Percentiles rank a stretch among this genome's conserved stretches.
These are phyloP conservation scores for Sarcoramphus papa DNA, from an alignment of 2,797 vertebrate species.

Conservation along the genomic window DNA sequence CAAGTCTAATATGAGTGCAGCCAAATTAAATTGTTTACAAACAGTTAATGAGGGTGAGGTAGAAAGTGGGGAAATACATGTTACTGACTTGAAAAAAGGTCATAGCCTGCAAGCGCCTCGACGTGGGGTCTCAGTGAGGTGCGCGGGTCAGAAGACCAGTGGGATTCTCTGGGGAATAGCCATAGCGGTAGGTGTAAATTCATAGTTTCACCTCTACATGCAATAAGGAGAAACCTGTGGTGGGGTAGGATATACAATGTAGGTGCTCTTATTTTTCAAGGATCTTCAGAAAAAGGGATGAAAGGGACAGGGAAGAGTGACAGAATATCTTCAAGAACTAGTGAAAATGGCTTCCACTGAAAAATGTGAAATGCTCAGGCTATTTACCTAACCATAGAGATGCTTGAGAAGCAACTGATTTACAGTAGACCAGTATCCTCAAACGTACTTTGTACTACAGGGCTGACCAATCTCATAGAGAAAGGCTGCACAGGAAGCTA, in stretches of 20 bases:
- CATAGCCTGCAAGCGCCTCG: neutral
- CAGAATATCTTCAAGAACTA: neutral
- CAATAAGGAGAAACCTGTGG: neutral
- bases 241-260: neutral
- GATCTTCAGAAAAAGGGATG: neutral
- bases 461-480: neutral
- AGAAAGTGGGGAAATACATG: neutral
- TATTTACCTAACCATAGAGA: neutral
- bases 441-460: neutral
- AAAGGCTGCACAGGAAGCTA: neutral
- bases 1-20: neutral
- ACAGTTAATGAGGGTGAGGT: neutral
- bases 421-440: neutral
- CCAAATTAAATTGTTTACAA: neutral
- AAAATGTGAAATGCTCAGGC: neutral
- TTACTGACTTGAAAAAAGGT: neutral
- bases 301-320: neutral
- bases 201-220: neutral
- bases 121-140: neutral
- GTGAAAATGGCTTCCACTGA: neutral
- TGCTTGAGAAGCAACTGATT: neutral
- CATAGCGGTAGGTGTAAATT: neutral
- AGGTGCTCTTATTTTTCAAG: neutral
- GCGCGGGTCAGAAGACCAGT: neutral
- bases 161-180: neutral